Evolutionary conservation across 2,113 vertebrate genomes (phyloP).

Genomic region (Theropithecus gelada): DNA sequence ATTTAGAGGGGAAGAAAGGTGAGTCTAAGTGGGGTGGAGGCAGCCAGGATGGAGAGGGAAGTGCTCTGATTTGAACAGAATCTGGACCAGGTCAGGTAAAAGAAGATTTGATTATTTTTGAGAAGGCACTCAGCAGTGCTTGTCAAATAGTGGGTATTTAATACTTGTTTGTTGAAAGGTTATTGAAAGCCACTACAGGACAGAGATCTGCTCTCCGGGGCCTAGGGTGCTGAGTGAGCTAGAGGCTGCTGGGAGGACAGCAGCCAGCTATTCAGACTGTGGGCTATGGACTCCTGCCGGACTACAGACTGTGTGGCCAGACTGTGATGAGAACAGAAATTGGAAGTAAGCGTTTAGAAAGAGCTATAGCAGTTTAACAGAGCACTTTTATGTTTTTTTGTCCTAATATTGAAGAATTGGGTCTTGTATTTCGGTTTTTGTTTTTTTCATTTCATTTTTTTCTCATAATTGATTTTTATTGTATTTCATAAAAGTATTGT

Average conservation of each 20-base stretch:
- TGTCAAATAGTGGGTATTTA: not conserved
- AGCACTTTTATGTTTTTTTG: not conserved
- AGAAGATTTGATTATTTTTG: not conserved
- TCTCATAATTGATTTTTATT: constrained; percentile 5
- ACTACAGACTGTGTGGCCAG: not conserved
- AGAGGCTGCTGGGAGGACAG: not conserved
- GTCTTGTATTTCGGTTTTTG: not conserved
- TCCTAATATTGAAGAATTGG: not conserved
- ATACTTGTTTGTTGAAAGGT: not conserved
- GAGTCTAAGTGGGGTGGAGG: not conserved
- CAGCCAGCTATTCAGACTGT: not conserved
- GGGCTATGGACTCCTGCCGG: fast-evolving
- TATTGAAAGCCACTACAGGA: not conserved
- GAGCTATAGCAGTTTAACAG: not conserved
- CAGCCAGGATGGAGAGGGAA: not conserved
- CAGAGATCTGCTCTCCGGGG: not conserved
- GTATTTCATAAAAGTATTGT: not conserved
- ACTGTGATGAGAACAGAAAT: not conserved
- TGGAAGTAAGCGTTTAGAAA: not conserved
- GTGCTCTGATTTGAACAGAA: not conserved
- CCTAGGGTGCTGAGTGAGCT: not conserved
- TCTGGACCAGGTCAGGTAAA: not conserved
- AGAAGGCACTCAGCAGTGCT: not conserved
- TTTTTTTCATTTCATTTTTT: constrained; percentile 39
- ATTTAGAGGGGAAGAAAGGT: not conserved